Percentiles rank a stretch among this genome's conserved stretches.
Conservation (phyloP, 35 echinoderm and acorn worm species). For the Stichopus chloronotus region DNA sequence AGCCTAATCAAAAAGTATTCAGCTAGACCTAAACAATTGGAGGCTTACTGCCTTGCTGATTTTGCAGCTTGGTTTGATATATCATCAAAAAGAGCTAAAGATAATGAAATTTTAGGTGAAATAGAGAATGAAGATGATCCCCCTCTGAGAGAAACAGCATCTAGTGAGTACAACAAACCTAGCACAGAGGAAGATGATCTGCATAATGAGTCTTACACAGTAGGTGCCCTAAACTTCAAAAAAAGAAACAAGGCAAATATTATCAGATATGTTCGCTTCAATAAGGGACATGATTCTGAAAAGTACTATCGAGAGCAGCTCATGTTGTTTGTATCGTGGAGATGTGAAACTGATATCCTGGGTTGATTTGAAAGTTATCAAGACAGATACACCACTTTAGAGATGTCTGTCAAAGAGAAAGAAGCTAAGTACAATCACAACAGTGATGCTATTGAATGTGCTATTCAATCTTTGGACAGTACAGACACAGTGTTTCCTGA, state of each 20-base stretch:
- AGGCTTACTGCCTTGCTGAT: slow-evolving; percentile 75
- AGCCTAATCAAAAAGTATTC: slow-evolving; percentile 64
- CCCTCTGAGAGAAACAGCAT: not conserved
- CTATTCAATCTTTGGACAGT: slow-evolving; percentile 31
- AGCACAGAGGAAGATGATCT: not conserved
- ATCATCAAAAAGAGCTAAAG: not conserved
- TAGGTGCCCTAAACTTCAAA: not conserved
- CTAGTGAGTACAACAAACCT: not conserved
- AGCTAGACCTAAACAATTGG: slow-evolving; percentile 63
- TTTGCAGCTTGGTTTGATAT: slow-evolving; percentile 61
- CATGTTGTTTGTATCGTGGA: slow-evolving; percentile 36
- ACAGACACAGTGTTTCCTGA: slow-evolving; percentile 7
- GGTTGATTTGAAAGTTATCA: slow-evolving; percentile 30
- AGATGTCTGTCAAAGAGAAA: slow-evolving; percentile 1
- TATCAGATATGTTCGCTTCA: slow-evolving; percentile 54
- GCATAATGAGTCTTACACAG: not conserved
- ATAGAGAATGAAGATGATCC: slow-evolving; percentile 14
- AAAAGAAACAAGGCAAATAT: slow-evolving; percentile 48
- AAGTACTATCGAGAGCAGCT: slow-evolving; percentile 29
- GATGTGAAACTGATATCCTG: slow-evolving; percentile 17
- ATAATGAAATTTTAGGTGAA: not conserved
- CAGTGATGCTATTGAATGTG: slow-evolving; percentile 33
- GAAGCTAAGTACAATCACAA: slow-evolving; percentile 26
- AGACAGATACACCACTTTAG: not conserved
- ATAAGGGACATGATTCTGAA: slow-evolving; percentile 22